Evolutionary conservation across 2,797 vertebrate genomes (phyloP), one percentile per base, ranked within the genome.

Genomic region (Synaphobranchus kaupii): DNA sequence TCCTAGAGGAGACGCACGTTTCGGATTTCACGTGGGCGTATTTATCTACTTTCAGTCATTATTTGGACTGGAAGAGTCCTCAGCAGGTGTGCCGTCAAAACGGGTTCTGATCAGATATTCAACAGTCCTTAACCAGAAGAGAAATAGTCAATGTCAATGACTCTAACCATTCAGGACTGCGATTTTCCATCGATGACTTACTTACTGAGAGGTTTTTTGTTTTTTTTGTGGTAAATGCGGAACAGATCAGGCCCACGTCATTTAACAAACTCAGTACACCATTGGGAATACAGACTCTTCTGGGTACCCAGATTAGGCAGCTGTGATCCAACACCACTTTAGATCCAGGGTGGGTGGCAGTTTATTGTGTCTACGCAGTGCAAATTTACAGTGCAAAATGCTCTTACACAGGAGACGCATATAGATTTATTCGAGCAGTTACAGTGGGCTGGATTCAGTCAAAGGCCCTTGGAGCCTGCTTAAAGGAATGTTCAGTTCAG

Each of bases 291-390:
- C 34, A 17, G 76, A 48, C 20, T 17, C 76, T 28, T 22, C 13
- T 2, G 39, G 44, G 44, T 25, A 4, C 44, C 17, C 39, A 5
- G 8, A 80, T 47, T 47, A 12, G 44, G 17, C 76, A 22, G 20
- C 76, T 15, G 44, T 10, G 0, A 22, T 80, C 76, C 4, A 20
- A 39, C 17, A 12, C 4, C 20, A 5, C 20, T 47, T 17, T 80
- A 9, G 8, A 44, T 48, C 3, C 44, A 12, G 76, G 76, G 5
- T 31, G 84, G 86, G 86, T 88, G 89, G 86, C 44, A 89, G n/a
- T 84, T 89, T 4, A 20, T 85, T 88, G 83, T 86, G 87, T 85
- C 66, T 92, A 91, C 88, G 90, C 88, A 66, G 84, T 47, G 86
- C 22, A 47, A 44, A 39, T n/a, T 58, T n/a, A 52, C 73, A 85